These are phyloP conservation scores for Eremobia ochroleuca DNA, from an alignment of 2,888 invertebrate genomes.

Conservation along the genomic window DNA sequence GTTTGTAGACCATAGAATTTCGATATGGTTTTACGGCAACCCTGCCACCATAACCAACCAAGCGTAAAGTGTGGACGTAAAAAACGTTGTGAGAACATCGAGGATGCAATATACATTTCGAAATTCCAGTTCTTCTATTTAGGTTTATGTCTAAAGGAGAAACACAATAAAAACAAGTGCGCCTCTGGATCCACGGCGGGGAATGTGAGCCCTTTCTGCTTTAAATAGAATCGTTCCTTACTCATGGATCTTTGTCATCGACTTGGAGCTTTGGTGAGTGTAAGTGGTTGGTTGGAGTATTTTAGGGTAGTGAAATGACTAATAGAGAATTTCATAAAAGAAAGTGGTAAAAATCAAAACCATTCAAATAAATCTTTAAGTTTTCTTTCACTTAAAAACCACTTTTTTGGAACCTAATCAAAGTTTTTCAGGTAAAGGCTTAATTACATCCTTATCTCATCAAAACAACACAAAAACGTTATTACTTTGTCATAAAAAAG, in stretches of 20 bases:
- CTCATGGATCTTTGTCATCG: slow-evolving; percentile 62
- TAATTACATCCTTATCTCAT: slow-evolving; percentile 27
- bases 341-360: background rate
- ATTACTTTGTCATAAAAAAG: slow-evolving; percentile 29
- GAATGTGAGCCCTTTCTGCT: slow-evolving; percentile 73
- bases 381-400: background rate
- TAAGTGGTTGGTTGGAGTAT: slow-evolving; percentile 19
- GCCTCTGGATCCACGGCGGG: slow-evolving; percentile 68
- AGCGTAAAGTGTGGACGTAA: slow-evolving; percentile 63
- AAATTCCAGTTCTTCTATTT: slow-evolving; percentile 67
- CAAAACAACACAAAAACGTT: slow-evolving; percentile 43
- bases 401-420: background rate
- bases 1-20: slow-evolving; percentile 43
- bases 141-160: slow-evolving; percentile 64
- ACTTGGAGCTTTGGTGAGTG: slow-evolving; percentile 3
- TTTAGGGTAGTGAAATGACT: slow-evolving; percentile 5
- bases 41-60: slow-evolving; percentile 50
- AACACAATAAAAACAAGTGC: slow-evolving; percentile 71
- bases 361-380: too few relatives aligned
- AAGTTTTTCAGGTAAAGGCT: slow-evolving; percentile 21
- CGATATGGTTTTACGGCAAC: slow-evolving; percentile 53
- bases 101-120: slow-evolving; percentile 56
- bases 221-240: slow-evolving; percentile 68
- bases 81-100: slow-evolving; percentile 62
- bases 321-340: background rate